A percentile compares a stretch with the other conserved stretches of the same genome.
Evolutionary conservation across 1,140 invertebrate species (phyloP).

Genomic region (Leptoteleia sp.): DNA sequence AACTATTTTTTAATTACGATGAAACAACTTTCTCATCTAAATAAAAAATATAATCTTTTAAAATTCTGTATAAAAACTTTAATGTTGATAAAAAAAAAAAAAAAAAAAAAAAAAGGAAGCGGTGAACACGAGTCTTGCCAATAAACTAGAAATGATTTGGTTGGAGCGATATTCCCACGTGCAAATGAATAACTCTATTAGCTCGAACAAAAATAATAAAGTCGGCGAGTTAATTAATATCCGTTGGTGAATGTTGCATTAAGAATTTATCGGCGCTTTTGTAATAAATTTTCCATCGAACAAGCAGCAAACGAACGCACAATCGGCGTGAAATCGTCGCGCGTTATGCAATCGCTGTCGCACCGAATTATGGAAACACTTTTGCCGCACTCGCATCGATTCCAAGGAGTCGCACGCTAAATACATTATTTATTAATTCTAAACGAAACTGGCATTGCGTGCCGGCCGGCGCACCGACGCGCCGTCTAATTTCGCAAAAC

Average conservation of each 20-base stretch:
- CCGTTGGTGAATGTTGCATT: conserved; percentile 13
- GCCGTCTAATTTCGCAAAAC: conserved; percentile 34
- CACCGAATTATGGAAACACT: conserved; percentile 40
- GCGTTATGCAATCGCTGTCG: conserved; percentile 35
- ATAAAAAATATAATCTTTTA: no score
- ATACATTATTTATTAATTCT: conserved; percentile 50
- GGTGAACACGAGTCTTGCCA: no score
- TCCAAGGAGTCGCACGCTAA: conserved; percentile 28
- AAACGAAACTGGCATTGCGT: no score
- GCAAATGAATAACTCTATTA: conserved; percentile 24
- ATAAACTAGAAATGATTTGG: no score
- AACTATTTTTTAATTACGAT: no score
- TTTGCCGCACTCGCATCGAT: conserved; percentile 5
- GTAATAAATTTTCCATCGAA: conserved; percentile 36
- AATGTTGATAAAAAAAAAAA: no score
- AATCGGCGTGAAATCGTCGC: conserved; percentile 15
- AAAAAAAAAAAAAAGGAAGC: no score
- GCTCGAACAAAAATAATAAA: conserved; percentile 18
- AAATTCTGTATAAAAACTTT: no score
- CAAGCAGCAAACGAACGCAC: conserved; percentile 1
- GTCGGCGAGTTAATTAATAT: conserved; percentile 26
- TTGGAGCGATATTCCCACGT: neutral
- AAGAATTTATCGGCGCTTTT: conserved; percentile 16
- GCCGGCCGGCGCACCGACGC: no score
- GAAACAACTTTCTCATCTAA: no score